These are phyloP conservation scores for Hyposmocoma kahamanoa DNA, from an alignment of 1,140 invertebrate genomes.

Conservation along the genomic window DNA sequence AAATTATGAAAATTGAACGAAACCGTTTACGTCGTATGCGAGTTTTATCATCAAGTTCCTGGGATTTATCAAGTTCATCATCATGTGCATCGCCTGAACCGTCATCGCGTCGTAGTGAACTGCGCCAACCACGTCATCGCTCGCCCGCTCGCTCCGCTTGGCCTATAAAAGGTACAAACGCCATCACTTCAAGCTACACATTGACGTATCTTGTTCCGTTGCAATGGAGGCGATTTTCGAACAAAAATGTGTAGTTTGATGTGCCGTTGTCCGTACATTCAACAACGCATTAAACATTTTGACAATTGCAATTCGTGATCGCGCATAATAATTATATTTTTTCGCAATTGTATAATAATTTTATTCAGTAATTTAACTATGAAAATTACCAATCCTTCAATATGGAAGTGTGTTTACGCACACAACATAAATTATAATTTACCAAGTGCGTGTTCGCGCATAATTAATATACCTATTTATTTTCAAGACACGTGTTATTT, in stretches of 20 bases:
- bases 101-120: not conserved
- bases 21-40: not conserved
- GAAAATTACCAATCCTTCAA: too few species aligned
- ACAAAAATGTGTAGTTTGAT: too few species aligned
- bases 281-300: too few species aligned
- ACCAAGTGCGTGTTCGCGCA: not conserved
- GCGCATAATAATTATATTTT: not conserved
- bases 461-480: not conserved
- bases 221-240: too few species aligned
- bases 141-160: too few species aligned
- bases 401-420: not conserved
- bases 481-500: too few species aligned
- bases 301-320: not conserved
- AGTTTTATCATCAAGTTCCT: not conserved
- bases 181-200: too few species aligned
- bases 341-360: too few species aligned
- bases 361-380: too few species aligned
- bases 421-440: not conserved
- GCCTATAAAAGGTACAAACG: too few species aligned
- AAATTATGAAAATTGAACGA: not conserved
- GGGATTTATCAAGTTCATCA: not conserved
- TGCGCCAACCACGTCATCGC: not conserved
- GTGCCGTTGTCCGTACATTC: too few species aligned
- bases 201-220: too few species aligned
- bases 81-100: not conserved